These are phyloP conservation scores for Clarias platycephalus DNA, from an alignment of 2,797 vertebrate species.

Conservation along the genomic window DNA sequence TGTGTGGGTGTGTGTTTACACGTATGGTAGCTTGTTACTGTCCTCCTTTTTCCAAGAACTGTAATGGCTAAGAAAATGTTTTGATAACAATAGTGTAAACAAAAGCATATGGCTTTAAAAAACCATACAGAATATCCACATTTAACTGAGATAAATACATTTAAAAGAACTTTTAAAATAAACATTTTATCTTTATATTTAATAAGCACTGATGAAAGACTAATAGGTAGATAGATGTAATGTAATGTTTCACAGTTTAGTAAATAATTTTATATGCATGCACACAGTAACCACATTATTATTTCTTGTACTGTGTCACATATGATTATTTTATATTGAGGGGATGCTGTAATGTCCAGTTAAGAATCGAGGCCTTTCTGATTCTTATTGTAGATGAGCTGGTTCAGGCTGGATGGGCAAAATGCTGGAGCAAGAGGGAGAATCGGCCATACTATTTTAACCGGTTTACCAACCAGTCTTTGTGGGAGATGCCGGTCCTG, in stretches of 20 bases:
- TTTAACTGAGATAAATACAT: not conserved
- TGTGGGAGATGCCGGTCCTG: slow-evolving; percentile 96
- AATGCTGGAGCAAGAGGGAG: slow-evolving; percentile 97
- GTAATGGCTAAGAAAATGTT: not conserved
- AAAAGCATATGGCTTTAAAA: too few species aligned
- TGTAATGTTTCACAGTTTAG: not conserved
- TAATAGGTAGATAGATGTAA: too few species aligned
- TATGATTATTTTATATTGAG: not conserved
- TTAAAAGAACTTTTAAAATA: not conserved
- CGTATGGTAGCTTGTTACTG: not conserved
- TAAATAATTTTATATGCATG: not conserved
- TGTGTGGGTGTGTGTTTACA: not conserved
- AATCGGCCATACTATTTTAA: slow-evolving; percentile 97
- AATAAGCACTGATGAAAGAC: too few species aligned
- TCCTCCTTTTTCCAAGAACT: not conserved
- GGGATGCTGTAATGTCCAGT: not conserved
- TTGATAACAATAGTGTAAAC: not conserved
- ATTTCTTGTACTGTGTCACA: not conserved
- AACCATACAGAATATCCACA: not conserved
- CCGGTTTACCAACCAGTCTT: slow-evolving; percentile 96
- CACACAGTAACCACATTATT: not conserved
- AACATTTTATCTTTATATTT: not conserved
- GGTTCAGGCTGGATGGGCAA: slow-evolving; percentile 95
- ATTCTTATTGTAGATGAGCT: slow-evolving; percentile 82
- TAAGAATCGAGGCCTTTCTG: not conserved